Evolutionary conservation across 1,140 invertebrate genomes (phyloP).

Genomic region (Antheraea mylitta): DNA sequence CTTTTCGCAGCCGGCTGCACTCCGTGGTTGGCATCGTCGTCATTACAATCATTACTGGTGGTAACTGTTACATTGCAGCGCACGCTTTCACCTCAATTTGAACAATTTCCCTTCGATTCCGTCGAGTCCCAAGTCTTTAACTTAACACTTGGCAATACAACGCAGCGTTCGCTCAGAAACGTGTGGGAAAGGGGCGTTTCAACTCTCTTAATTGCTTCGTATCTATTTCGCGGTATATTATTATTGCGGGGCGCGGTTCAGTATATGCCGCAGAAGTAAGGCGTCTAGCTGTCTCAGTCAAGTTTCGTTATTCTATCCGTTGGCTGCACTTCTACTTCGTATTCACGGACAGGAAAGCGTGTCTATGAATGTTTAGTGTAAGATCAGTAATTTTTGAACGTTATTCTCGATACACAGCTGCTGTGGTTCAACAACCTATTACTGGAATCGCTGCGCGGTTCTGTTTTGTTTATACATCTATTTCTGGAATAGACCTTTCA

Average conservation of each 20-base stretch:
- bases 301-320: conserved; percentile 64
- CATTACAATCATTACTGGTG: conserved; percentile 48
- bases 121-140: conserved; percentile 35
- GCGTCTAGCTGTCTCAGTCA: conserved; percentile 70
- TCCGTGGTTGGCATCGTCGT: conserved; percentile 39
- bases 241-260: conserved; percentile 62
- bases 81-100: conserved; percentile 56
- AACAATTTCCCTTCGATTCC: conserved; percentile 46
- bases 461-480: conserved; percentile 34
- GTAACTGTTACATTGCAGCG: conserved; percentile 46
- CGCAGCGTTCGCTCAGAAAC: conserved; percentile 48
- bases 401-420: conserved; percentile 50
- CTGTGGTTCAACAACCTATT: conserved; percentile 43
- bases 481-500: conserved; percentile 22
- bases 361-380: conserved; percentile 35
- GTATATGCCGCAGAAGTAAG: conserved; percentile 65
- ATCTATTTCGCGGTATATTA: conserved; percentile 53
- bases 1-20: conserved; percentile 35
- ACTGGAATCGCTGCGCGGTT: conserved; percentile 29
- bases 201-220: conserved; percentile 63
- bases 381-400: conserved; percentile 44
- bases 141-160: conserved; percentile 38
- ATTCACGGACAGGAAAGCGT: conserved; percentile 48
- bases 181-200: conserved; percentile 59
- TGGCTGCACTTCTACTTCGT: conserved; percentile 51